Evolutionary conservation across 2,113 vertebrate genomes (phyloP).

Genomic region (Promerops cafer): DNA sequence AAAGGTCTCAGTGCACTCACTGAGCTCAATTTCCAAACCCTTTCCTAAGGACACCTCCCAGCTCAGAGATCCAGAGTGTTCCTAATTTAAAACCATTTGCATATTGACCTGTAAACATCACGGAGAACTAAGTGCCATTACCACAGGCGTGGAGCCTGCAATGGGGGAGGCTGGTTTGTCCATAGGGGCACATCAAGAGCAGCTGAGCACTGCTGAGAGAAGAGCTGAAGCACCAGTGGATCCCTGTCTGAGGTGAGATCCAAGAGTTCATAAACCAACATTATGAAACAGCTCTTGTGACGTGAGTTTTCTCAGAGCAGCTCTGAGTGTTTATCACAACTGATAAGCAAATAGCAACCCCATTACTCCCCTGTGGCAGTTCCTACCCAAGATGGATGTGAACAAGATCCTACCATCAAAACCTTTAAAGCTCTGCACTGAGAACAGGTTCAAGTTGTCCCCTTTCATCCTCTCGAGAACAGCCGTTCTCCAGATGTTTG

Average conservation of each 20-base stretch:
- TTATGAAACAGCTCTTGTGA: not conserved
- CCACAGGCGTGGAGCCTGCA: fast-evolving
- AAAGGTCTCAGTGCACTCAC: not conserved
- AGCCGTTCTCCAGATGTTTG: not conserved
- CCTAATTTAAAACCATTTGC: not conserved
- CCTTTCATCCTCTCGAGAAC: not conserved
- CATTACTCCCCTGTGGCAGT: not conserved
- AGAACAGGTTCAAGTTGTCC: not conserved
- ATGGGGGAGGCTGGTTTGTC: fast-evolving
- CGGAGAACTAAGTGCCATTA: fast-evolving
- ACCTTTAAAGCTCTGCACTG: not conserved
- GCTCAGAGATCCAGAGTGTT: not conserved
- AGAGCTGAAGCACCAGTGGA: not conserved
- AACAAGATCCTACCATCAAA: not conserved
- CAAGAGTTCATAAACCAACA: not conserved
- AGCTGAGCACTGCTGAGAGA: fast-evolving
- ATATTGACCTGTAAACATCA: not conserved
- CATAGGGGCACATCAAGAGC: fast-evolving
- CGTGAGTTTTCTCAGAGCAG: not conserved
- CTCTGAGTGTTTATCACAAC: not conserved
- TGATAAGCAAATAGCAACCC: not conserved
- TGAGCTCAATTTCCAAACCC: not conserved
- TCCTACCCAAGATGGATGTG: not conserved
- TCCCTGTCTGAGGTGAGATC: not conserved
- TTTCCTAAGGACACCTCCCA: not conserved